Percentiles rank a stretch among this genome's conserved stretches.
phyloP scores from a whole-genome alignment of 2,797 vertebrate species.

The Euphonia xanthogaster region DNA sequence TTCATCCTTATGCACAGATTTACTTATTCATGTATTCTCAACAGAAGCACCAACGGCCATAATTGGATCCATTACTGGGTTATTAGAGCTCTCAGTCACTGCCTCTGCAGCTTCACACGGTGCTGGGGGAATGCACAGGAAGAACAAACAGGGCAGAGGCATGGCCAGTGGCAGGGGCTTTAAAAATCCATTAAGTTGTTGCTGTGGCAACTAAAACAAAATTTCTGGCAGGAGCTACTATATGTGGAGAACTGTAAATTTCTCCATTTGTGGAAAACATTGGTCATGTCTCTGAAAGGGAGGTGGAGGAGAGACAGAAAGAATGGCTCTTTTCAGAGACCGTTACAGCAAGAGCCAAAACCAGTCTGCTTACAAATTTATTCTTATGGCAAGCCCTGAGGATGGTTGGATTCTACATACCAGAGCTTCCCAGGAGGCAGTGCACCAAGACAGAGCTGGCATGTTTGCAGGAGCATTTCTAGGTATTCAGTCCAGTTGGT shows the following conservation, averaged over 20 bases:
- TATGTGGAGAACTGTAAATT: conserved; percentile 46
- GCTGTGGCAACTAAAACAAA: conserved; percentile 46
- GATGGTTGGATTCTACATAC: not conserved
- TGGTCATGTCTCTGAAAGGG: conserved; percentile 56
- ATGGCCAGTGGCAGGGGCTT: not conserved
- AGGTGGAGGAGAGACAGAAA: conserved; percentile 43
- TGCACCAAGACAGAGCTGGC: not conserved
- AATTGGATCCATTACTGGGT: conserved; percentile 60
- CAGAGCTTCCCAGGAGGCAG: conserved; percentile 38
- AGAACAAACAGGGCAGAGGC: conserved; percentile 38
- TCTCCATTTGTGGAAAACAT: conserved; percentile 63
- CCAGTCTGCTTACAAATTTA: conserved; percentile 12
- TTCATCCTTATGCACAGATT: not conserved
- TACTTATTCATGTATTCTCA: conserved; percentile 60
- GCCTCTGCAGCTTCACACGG: not conserved
- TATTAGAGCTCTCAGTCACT: conserved; percentile 63
- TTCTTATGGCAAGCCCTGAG: not conserved
- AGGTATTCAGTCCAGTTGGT: not conserved
- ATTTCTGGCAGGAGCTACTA: conserved; percentile 16
- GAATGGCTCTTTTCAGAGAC: conserved; percentile 58
- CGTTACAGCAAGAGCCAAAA: conserved; percentile 39
- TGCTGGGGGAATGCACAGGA: not conserved
- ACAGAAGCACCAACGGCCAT: conserved; percentile 44
- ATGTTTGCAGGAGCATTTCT: not conserved
- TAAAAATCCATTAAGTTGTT: conserved; percentile 32